Evolutionary conservation across 2,888 invertebrate species (phyloP), one percentile per base, ranked within the genome.

Genomic region (Sarcophaga caerulescens): DNA sequence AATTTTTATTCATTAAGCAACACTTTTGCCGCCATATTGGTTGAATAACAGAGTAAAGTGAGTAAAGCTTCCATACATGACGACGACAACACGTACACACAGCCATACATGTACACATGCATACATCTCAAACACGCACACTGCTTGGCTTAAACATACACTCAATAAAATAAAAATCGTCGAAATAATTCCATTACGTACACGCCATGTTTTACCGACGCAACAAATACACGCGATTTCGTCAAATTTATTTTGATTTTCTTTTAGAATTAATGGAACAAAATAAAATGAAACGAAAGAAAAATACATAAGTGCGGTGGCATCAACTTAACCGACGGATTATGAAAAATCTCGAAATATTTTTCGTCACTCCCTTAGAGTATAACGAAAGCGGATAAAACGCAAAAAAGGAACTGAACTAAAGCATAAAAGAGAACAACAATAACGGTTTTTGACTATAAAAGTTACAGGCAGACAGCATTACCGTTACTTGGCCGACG

Each of bases 131-230:
- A 12, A 35, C 44, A 66, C 44, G 44, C 35, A 35, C 35, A 35
- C 35, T 2, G 35, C 35, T 35, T 35, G 8, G 19, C 69, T 70
- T 44, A 57, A 44, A 63, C 35, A 35, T 10, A 8, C 35, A 35
- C 35, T 35, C 35, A 35, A 35, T 35, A 35, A 35, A 35, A 35
- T 2, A 35, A 8, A 35, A 35, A 35, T 35, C 35, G 35, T 10
- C 10, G 35, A 35, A 52, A 52, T 52, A 52, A 47, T 57, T 25
- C 23, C 11, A 69, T 79, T 79, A 79, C 83, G 74, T 74, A 79
- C 44, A 79, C 74, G 74, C 68, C 62, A 74, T 47, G 74, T 63
- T 57, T 23, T 79, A 75, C 84, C 84, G 84, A 75, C 84, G 84
- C 60, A 71, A 66, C 10, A 17, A 71, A 19, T n/a, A 71, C 63